Conservation (phyloP, 2,888 invertebrate species). For the Phaonia tiefii region DNA sequence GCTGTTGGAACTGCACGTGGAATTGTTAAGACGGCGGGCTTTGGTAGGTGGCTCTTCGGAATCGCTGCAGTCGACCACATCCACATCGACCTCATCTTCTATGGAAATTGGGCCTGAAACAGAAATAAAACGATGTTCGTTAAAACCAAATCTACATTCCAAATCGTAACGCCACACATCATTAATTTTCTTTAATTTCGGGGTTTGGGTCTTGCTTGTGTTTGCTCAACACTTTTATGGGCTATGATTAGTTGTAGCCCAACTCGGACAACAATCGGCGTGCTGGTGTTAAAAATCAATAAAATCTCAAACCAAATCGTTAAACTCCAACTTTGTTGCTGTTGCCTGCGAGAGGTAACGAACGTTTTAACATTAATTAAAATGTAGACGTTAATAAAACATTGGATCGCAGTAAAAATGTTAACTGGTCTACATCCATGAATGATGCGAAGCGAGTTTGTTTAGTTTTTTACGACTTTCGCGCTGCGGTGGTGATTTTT, state of each 20-base stretch:
- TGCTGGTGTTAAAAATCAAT: constrained; percentile 30
- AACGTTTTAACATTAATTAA: constrained; percentile 6
- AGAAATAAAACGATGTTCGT: constrained; percentile 42
- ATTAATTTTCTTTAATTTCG: constrained; percentile 27
- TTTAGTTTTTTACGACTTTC: neutral
- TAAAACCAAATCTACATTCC: neutral
- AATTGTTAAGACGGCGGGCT: constrained; percentile 74
- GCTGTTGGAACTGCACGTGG: constrained; percentile 69
- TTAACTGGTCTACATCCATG: constrained; percentile 6
- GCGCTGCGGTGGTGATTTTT: neutral
- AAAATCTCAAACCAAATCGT: constrained; percentile 13
- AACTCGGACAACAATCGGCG: neutral
- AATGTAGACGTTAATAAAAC: neutral
- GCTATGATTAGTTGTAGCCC: neutral
- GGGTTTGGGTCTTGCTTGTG: neutral
- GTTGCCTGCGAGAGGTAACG: neutral
- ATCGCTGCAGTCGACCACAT: constrained; percentile 87
- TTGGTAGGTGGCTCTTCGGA: constrained; percentile 82
- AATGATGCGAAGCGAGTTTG: neutral
- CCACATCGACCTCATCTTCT: constrained; percentile 86
- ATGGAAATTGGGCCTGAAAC: constrained; percentile 80
- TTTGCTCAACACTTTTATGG: constrained; percentile 17
- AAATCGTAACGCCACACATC: neutral
- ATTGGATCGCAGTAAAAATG: neutral
- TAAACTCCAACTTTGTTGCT: neutral